Evolutionary conservation across 2,888 invertebrate species (phyloP), one percentile per base, ranked within the genome.

Genomic region (Alloplasta piceator): DNA sequence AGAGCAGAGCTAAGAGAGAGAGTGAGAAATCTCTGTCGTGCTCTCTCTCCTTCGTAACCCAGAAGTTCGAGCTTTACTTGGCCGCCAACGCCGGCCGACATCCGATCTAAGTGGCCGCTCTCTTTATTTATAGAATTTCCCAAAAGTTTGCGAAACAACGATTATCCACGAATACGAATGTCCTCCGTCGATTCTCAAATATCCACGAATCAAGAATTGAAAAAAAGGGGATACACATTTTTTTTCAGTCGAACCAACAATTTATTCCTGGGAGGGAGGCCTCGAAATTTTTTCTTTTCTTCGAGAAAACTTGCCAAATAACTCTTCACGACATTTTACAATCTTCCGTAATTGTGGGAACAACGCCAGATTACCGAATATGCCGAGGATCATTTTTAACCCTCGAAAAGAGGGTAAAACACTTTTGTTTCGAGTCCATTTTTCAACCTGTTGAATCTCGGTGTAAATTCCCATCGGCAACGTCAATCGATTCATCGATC

Each of bases 11-110:
- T 12, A 50, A 39, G 60, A 79, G 70, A 70, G 82, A 82, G 71
- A 73, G 14, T 78, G 70, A 61, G 58, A 72, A 60, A 67, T 74
- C 82, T 74, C 58, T 72, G 73, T 78, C 80, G 74, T 66, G 78
- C 79, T 82, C 83, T 83, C 82, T 50, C 79, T 66, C 83, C 85
- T 87, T 83, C 84, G 84, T 88, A 89, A 89, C 88, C 88, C 86
- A 85, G 89, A 87, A 87, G 90, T 89, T 87, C 91, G 90, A 86
- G 91, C 92, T 92, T 92, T 91, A 92, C 92, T 92, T 92, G 91
- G 92, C 90, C 89, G 90, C 90, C 89, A 90, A 89, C 89, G 87
- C 86, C 89, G 89, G 89, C 91, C 91, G 92, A 92, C 91, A 92
- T 90, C 88, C 90, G 92, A 92, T 92, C 92, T 91, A 91, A 91